Conservation (phyloP, 2,888 invertebrate genomes). For the Apodemia mormo region DNA sequence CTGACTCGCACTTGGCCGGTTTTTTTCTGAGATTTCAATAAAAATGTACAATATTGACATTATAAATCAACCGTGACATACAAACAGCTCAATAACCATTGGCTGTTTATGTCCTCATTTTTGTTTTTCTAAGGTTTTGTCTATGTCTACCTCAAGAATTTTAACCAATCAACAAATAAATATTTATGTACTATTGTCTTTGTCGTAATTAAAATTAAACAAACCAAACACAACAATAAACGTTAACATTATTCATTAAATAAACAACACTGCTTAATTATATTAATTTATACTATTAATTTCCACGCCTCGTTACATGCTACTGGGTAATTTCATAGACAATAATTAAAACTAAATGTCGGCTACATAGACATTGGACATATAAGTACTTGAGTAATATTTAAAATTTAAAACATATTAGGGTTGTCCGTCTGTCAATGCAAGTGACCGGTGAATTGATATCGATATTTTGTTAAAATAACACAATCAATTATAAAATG, state of each 20-base stretch:
- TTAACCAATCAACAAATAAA: neutral
- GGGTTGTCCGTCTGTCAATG: neutral
- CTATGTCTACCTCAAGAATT: constrained; percentile 1
- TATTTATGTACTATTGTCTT: constrained; percentile 7
- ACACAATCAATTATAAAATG: no score
- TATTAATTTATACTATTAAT: constrained; percentile 2
- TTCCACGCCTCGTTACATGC: constrained; percentile 9
- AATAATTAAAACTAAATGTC: constrained; percentile 8
- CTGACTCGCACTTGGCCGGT: no score
- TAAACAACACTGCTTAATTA: constrained; percentile 11
- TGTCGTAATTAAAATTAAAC: neutral
- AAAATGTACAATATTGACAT: neutral
- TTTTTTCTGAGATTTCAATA: no score
- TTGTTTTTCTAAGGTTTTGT: neutral
- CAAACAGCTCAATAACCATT: neutral
- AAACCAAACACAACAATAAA: neutral
- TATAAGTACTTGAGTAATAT: neutral
- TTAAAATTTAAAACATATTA: neutral
- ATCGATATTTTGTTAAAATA: neutral
- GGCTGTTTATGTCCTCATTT: neutral
- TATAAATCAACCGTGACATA: neutral
- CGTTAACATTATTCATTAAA: neutral
- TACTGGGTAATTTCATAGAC: constrained; percentile 9
- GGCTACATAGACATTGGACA: neutral
- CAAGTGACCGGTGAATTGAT: neutral